Percentiles rank a stretch among this genome's conserved stretches.
Evolutionary conservation across 2,888 invertebrate genomes (phyloP).

Genomic region (Asteroscopus sphinx): DNA sequence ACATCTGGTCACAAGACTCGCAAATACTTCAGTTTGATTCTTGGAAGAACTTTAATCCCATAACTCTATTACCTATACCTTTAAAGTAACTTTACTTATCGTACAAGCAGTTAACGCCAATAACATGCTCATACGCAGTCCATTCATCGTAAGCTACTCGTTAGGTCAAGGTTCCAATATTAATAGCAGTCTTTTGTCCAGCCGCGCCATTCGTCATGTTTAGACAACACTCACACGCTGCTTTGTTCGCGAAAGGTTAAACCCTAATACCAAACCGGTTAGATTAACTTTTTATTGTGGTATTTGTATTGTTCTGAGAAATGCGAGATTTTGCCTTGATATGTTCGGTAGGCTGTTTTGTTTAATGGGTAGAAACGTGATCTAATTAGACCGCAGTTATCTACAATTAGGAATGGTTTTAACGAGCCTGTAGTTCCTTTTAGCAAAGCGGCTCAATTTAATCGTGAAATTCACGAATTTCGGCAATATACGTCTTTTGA

Average conservation of each 20-base stretch:
- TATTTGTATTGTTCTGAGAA: conserved; percentile 46
- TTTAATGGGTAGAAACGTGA: conserved; percentile 9
- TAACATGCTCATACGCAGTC: conserved; percentile 21
- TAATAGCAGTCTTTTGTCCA: conserved; percentile 51
- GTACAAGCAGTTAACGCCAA: conserved; percentile 5
- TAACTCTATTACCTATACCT: too few relatives aligned
- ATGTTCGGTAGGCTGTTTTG: conserved; percentile 2
- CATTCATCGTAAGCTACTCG: conserved; percentile 27
- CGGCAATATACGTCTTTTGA: too few relatives aligned
- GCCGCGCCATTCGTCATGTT: conserved; percentile 56
- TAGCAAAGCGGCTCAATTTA: too few relatives aligned
- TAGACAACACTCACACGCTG: conserved; percentile 54
- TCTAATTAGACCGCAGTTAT: not conserved
- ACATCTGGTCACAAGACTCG: too few relatives aligned
- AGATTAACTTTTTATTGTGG: conserved; percentile 38
- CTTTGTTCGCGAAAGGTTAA: conserved; percentile 55
- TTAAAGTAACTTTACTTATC: too few relatives aligned
- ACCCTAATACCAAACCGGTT: conserved; percentile 36
- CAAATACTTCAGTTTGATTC: too few relatives aligned
- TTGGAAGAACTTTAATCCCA: too few relatives aligned
- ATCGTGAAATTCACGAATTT: too few relatives aligned
- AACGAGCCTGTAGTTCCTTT: too few relatives aligned
- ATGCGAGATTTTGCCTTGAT: conserved; percentile 32
- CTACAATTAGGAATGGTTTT: too few relatives aligned
- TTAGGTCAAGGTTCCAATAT: conserved; percentile 51